Percentiles rank a stretch among this genome's conserved stretches.
Conservation (phyloP, 2,888 invertebrate genomes). For the Caenorhabditis macrosperma region DNA sequence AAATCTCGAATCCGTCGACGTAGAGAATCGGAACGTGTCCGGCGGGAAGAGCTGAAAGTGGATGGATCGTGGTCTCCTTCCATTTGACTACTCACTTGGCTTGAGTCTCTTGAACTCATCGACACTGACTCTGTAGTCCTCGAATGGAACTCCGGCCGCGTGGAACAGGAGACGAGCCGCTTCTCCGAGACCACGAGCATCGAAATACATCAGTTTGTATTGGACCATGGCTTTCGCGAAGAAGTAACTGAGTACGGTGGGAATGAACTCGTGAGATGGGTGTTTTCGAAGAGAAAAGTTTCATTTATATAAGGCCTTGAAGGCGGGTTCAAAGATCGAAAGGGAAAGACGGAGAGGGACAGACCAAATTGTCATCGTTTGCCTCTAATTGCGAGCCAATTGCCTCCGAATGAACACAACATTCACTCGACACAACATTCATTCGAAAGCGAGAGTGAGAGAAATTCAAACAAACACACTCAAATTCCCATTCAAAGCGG, state of each 20-base stretch:
- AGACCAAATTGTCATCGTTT: not conserved
- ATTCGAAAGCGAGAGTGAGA: not conserved
- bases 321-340: not conserved
- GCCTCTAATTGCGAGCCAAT: not conserved
- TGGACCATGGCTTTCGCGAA: conserved; percentile 19
- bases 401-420: not conserved
- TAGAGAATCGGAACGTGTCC: conserved; percentile 24
- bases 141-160: conserved; percentile 7
- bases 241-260: conserved; percentile 1
- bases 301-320: not conserved
- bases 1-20: conserved; percentile 16
- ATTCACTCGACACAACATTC: conserved; percentile 13
- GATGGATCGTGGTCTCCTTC: too few species aligned
- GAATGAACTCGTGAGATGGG: not conserved
- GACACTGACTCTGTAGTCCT: conserved; percentile 8
- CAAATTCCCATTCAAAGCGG: too few species aligned
- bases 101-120: conserved; percentile 21
- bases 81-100: not conserved
- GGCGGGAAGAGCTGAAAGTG: conserved; percentile 11
- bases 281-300: not conserved
- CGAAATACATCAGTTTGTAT: conserved; percentile 31
- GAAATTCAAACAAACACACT: not conserved
- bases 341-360: not conserved
- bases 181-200: conserved; percentile 39
- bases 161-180: conserved; percentile 12